phyloP scores from a whole-genome alignment of 2,888 invertebrate genomes.

The Melanotus villosus region DNA sequence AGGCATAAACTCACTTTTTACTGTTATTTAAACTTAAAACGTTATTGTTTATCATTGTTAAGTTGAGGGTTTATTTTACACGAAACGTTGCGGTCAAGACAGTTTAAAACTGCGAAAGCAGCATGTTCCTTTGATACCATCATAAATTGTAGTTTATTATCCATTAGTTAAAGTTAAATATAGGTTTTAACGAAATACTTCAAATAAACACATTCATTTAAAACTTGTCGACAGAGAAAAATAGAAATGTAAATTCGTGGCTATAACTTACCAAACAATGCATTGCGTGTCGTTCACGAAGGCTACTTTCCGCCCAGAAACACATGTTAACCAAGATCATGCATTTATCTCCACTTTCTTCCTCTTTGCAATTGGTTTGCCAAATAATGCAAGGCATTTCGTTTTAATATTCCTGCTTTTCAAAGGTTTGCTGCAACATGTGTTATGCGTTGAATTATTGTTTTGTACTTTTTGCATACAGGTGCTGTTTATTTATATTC shows the following conservation, averaged over 20 bases:
- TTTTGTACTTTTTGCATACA: neutral
- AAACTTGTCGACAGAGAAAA: conserved; percentile 20
- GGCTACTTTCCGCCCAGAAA: conserved; percentile 7
- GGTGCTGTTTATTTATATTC: neutral
- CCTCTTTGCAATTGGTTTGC: conserved; percentile 20
- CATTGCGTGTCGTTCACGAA: conserved; percentile 17
- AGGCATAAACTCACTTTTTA: too few species aligned
- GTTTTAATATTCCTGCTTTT: conserved; percentile 12
- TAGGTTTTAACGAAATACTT: conserved; percentile 17
- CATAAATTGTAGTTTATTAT: neutral
- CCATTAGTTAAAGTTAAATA: conserved; percentile 2
- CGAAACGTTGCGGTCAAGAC: too few species aligned
- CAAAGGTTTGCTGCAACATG: conserved; percentile 3
- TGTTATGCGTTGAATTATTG: conserved; percentile 12
- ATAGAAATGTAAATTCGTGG: conserved; percentile 16
- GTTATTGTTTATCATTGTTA: too few species aligned
- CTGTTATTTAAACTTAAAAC: too few species aligned
- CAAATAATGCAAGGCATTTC: conserved; percentile 24
- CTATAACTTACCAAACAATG: conserved; percentile 22
- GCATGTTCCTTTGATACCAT: too few species aligned
- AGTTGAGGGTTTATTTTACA: too few species aligned
- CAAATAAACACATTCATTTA: conserved; percentile 18
- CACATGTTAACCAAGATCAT: conserved; percentile 28
- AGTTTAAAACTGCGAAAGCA: too few species aligned
- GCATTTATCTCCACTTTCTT: conserved; percentile 17